Base-by-base conservation (phyloP, 2,888 invertebrate genomes). In the Conchocele bisecta region DNA sequence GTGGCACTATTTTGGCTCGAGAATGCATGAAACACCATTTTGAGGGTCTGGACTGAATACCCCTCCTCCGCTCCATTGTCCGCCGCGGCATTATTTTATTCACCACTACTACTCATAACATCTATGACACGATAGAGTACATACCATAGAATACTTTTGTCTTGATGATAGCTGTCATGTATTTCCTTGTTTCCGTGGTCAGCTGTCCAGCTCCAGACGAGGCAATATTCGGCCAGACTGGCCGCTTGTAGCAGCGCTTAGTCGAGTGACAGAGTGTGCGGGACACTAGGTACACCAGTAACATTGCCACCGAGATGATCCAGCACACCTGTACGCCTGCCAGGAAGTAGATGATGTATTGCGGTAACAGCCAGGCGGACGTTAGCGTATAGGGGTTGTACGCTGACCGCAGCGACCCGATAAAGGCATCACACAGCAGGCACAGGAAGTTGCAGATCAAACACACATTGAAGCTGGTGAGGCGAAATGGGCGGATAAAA, bases 171-270 rank as follows among this genome's bases (percentile, higher is more conserved):
- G 82, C 86, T 57, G 81, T 85, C 79, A 89, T 83, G 65, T 85
- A 89, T 58, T 88, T 89, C 64, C 83, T 82, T 0, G 89, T 88
- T 44, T 87, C 82, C 33, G 76, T 66, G 15, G 83, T 85, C 5
- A 88, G 77, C 35, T 75, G 61, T 7, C 82, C 79, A 15, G 83
- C 69, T 15, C 82, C 86, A 6, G 84, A 82, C 7, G 85, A 77
- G 2, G 85, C 82, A 56, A 88, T 81, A 28, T 83, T 81, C 2
- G 89, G 89, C 89, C 89, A 89, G 13, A 88, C 72, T 15, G 87
- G 85, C 35, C 82, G 68, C 42, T 79, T 79, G 59, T 71, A 76
- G 46, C 79, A 76, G 57, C 72, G 61, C 39, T 77, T 79, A 15
- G 68, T 69, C 5, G 73, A 74, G 51, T 82, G 82, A 33, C 84